Conservation (phyloP, 2,113 vertebrate genomes). For the Ochotona curzoniae region DNA sequence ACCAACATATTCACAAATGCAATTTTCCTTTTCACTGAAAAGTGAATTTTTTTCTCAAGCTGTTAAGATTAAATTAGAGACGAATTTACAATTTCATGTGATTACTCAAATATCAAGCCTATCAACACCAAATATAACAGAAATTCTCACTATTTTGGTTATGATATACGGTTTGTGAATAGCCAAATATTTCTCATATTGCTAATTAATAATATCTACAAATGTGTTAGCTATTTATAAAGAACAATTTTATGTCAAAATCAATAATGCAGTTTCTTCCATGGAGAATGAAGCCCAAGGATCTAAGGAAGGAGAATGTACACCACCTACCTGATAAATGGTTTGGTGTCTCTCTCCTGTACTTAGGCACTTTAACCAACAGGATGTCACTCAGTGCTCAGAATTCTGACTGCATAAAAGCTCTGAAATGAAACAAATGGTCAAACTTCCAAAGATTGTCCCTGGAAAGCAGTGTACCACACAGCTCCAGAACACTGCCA, state of each 20-base stretch:
- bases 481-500: not conserved
- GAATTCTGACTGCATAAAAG: not conserved
- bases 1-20: conserved; percentile 47
- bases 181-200: conserved; percentile 16
- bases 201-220: not conserved
- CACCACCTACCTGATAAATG: not conserved
- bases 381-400: not conserved
- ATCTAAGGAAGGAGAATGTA: not conserved
- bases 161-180: conserved; percentile 1
- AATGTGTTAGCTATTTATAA: not conserved
- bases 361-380: not conserved
- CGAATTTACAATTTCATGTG: conserved; percentile 18
- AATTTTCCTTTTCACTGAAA: conserved; percentile 58
- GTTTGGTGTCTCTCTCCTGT: not conserved
- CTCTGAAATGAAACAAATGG: not conserved
- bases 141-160: conserved; percentile 22
- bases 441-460: not conserved
- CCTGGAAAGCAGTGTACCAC: not conserved
- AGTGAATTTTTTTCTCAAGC: conserved; percentile 55
- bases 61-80: conserved; percentile 49
- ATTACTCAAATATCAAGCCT: conserved; percentile 25
- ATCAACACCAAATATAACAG: conserved; percentile 39
- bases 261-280: not conserved
- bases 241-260: conserved; percentile 39
- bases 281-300: not conserved